phyloP scores from a whole-genome alignment of 2,888 invertebrate species.

The Galerucella nymphaeae region DNA sequence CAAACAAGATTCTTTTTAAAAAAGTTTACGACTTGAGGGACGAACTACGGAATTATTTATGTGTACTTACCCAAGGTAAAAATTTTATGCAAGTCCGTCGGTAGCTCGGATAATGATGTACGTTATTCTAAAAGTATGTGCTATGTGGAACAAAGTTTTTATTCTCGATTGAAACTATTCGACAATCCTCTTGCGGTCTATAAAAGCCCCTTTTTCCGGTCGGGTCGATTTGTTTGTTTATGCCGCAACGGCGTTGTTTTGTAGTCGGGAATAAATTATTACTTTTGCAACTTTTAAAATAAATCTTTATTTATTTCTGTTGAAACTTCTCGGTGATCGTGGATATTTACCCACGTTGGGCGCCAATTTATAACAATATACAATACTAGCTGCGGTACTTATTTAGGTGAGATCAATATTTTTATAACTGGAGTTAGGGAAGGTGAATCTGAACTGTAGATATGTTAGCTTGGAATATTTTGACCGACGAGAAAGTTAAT shows the following conservation, averaged over 20 bases:
- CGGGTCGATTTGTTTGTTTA: not conserved
- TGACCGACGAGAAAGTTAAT: too few relatives aligned
- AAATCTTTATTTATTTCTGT: not conserved
- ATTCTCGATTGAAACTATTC: slow-evolving; percentile 11
- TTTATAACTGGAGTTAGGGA: too few relatives aligned
- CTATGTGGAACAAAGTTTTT: slow-evolving; percentile 9
- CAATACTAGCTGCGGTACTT: too few relatives aligned
- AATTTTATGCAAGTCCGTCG: slow-evolving; percentile 15
- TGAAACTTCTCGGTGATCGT: not conserved
- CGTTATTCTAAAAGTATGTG: slow-evolving; percentile 8
- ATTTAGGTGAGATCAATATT: too few relatives aligned
- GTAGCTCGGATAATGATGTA: slow-evolving; percentile 15
- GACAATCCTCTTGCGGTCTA: not conserved
- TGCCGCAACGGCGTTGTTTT: not conserved
- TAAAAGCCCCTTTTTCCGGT: not conserved
- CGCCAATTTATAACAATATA: too few relatives aligned
- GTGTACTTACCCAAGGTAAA: slow-evolving; percentile 15
- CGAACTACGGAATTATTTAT: slow-evolving; percentile 8
- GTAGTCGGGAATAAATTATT: not conserved
- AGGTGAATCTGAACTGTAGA: too few relatives aligned
- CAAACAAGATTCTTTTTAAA: slow-evolving; percentile 26
- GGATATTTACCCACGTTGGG: not conserved
- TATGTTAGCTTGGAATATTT: too few relatives aligned
- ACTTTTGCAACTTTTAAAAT: not conserved
- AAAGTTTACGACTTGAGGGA: slow-evolving; percentile 16